Base-by-base conservation (phyloP, 2,888 invertebrate genomes). In the Ceraclea dissimilis region DNA sequence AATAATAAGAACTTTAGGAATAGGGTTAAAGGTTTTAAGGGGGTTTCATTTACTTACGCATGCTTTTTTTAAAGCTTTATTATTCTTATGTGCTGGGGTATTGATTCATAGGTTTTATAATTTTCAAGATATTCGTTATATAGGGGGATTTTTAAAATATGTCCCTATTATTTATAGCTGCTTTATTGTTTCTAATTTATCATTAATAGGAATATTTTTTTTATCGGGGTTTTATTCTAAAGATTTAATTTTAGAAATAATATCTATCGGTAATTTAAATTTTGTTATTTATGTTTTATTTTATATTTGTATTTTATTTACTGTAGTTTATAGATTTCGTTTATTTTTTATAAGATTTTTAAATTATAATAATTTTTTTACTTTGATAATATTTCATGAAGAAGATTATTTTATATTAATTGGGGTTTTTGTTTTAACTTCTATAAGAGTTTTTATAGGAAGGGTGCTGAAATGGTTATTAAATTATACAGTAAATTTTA, bases 11-110 rank as follows among this genome's bases (percentile, higher is more conserved):
- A 76, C 78, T 72, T 75, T 86, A 69, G 76, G 76, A 1, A 69
- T 83, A 65, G 78, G 80, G 0, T 71, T 76, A 59, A 66, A 67
- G 62, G 69, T 76, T 59, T 74, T 86, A 66, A 78, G 82, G 64
- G 85, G 84, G 79, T 85, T 85, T 79, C 86, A 87, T 80, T 71
- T 86, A 67, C 71, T 86, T 68, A 82, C 77, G 62, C 85, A 87
- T 79, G 86, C 86, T 60, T 76, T 88, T 72, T 87, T 88, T 83
- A 88, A 88, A 62, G 84, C 86, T 64, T 75, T 85, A 71, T 75
- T 86, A 70, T 86, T 87, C 80, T 78, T 87, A 66, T 84, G 85
- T 78, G 82, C 84, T 0, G 87, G 87, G 0, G 71, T 77, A 52
- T 74, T 86, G 72, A 86, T 88, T 79, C 83, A 85, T 76, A 75